Conservation (phyloP, 2,113 vertebrate species). For the Microtus oregoni region DNA sequence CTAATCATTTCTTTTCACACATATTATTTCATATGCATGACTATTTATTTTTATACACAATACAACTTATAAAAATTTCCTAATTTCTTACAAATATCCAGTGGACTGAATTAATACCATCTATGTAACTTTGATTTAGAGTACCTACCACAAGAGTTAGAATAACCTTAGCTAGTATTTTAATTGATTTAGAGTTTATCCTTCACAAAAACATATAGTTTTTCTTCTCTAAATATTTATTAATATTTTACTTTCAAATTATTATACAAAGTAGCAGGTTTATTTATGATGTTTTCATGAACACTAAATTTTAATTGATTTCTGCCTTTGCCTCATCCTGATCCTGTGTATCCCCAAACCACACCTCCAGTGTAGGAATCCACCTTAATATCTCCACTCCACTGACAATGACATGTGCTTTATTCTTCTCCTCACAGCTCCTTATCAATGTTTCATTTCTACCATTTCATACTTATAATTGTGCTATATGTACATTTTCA, state of each 20-base stretch:
- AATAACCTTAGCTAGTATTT: background rate
- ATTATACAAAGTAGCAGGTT: background rate
- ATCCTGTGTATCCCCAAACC: no score
- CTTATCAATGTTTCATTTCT: fast-evolving
- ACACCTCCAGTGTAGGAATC: background rate
- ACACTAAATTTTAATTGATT: no score
- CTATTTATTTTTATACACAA: background rate
- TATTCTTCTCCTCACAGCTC: no score
- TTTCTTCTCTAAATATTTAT: background rate
- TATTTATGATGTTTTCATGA: no score
- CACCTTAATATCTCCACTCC: background rate
- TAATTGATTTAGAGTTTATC: background rate
- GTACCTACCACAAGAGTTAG: background rate
- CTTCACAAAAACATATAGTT: background rate
- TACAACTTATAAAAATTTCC: background rate
- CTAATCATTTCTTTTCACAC: background rate
- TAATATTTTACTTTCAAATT: background rate
- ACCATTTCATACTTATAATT: background rate
- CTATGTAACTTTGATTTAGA: background rate
- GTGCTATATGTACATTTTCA: background rate
- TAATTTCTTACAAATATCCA: background rate
- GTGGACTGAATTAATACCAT: background rate
- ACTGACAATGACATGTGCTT: no score
- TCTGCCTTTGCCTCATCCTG: fast-evolving
- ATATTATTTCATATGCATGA: background rate